Evolutionary conservation across 2,888 invertebrate genomes (phyloP).

Genomic region (Acanthoscelides obtectus): DNA sequence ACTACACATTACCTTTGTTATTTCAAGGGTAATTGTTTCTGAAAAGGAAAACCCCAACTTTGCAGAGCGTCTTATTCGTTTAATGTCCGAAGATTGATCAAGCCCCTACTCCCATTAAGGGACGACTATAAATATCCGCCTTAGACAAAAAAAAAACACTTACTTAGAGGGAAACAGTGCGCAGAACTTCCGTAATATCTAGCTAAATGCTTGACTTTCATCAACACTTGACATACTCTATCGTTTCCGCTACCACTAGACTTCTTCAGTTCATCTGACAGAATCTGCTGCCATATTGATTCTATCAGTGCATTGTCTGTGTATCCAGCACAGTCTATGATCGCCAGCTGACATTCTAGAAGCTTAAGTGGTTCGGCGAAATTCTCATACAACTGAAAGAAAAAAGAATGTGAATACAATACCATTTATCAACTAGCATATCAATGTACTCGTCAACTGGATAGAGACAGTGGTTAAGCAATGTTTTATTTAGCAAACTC

Average conservation of each 20-base stretch:
- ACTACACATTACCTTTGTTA: too few relatives aligned
- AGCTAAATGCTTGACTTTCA: conserved; percentile 72
- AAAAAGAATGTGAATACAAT: conserved; percentile 3
- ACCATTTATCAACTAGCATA: too few relatives aligned
- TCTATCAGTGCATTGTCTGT: conserved; percentile 80
- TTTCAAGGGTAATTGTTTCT: too few relatives aligned
- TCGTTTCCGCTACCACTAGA: conserved; percentile 51
- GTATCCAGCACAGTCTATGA: conserved; percentile 92
- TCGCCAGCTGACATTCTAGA: conserved; percentile 91
- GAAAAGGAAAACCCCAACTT: too few relatives aligned
- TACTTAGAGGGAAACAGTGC: conserved; percentile 83
- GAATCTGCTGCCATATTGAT: conserved; percentile 86
- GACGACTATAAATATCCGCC: too few relatives aligned
- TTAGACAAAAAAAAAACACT: too few relatives aligned
- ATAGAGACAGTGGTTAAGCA: too few relatives aligned
- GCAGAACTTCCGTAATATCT: conserved; percentile 76
- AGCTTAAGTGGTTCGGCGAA: conserved; percentile 87
- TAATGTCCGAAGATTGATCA: too few relatives aligned
- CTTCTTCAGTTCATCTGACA: conserved; percentile 52
- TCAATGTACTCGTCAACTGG: too few relatives aligned
- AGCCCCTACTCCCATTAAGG: too few relatives aligned
- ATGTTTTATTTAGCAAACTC: too few relatives aligned
- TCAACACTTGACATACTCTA: conserved; percentile 63
- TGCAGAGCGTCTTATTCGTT: too few relatives aligned
- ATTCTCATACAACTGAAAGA: conserved; percentile 73